phyloP scores from a whole-genome alignment of 2,113 vertebrate species.

The Andinoacara biseriatus region DNA sequence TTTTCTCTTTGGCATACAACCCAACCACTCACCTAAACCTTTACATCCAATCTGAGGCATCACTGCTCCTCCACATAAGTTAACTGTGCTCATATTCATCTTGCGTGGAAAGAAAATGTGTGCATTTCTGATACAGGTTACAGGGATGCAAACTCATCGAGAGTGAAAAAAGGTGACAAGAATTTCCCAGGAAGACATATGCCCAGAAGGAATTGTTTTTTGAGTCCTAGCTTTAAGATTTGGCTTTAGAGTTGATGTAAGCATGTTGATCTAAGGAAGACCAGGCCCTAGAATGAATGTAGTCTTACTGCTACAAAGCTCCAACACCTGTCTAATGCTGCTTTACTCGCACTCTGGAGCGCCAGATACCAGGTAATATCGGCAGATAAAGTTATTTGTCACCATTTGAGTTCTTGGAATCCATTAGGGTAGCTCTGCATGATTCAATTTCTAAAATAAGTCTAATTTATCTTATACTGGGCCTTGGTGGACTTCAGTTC shows the following conservation, averaged over 20 bases:
- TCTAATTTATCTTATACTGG: not conserved
- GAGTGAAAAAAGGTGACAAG: not conserved
- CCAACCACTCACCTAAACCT: not conserved
- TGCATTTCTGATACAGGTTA: not conserved
- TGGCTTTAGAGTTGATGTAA: not conserved
- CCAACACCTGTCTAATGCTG: not conserved
- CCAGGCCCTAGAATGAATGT: not conserved
- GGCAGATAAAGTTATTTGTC: not conserved
- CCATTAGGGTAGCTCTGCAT: not conserved
- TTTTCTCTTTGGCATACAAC: conserved; percentile 55
- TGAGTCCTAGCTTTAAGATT: not conserved
- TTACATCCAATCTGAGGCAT: not conserved
- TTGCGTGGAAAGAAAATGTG: not conserved
- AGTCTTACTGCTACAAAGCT: no score
- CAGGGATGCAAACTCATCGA: not conserved
- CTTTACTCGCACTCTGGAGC: not conserved
- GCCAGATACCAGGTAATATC: not conserved
- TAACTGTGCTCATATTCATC: not conserved
- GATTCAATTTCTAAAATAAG: not conserved
- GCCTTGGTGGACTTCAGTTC: not conserved
- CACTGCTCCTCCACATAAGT: not conserved
- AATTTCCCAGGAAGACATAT: not conserved
- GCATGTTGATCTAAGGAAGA: not conserved
- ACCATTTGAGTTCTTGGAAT: not conserved
- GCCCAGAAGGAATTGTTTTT: no score